Evolutionary conservation across 2,888 invertebrate genomes (phyloP).

Genomic region (Byasa hedistus): DNA sequence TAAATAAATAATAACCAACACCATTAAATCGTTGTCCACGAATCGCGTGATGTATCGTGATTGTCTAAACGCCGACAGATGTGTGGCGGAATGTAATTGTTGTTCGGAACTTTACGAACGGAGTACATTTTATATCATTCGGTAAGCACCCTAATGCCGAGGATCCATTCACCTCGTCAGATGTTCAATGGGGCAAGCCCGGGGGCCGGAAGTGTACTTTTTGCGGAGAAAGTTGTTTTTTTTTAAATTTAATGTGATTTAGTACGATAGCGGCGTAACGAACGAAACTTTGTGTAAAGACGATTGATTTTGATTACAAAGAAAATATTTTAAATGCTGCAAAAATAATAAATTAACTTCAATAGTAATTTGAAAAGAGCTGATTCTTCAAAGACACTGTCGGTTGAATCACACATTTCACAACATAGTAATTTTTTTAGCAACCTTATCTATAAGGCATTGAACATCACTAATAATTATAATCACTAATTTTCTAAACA

Average conservation of each 20-base stretch:
- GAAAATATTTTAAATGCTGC: too few relatives aligned
- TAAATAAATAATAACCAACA: conserved; percentile 39
- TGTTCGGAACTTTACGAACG: conserved; percentile 66
- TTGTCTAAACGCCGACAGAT: conserved; percentile 79
- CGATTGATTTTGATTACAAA: too few relatives aligned
- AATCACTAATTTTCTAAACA: too few relatives aligned
- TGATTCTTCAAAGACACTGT: too few relatives aligned
- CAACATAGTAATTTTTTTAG: too few relatives aligned
- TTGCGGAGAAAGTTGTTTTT: conserved; percentile 53
- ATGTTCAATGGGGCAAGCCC: conserved; percentile 70
- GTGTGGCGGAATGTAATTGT: conserved; percentile 79
- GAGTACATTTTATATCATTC: conserved; percentile 71
- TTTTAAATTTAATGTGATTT: conserved; percentile 59
- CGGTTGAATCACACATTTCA: too few relatives aligned
- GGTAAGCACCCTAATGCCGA: conserved; percentile 56
- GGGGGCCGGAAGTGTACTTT: conserved; percentile 63
- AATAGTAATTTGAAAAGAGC: too few relatives aligned
- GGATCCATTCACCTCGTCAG: conserved; percentile 78
- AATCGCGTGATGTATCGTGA: conserved; percentile 79
- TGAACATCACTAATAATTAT: too few relatives aligned
- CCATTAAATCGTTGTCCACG: conserved; percentile 34
- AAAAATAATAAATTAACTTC: too few relatives aligned
- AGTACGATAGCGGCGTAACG: conserved; percentile 46
- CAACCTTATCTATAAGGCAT: too few relatives aligned
- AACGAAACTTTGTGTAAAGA: conserved; percentile 23